Conservation (phyloP, 2,797 vertebrate genomes). For the Eremophila alpestris region DNA sequence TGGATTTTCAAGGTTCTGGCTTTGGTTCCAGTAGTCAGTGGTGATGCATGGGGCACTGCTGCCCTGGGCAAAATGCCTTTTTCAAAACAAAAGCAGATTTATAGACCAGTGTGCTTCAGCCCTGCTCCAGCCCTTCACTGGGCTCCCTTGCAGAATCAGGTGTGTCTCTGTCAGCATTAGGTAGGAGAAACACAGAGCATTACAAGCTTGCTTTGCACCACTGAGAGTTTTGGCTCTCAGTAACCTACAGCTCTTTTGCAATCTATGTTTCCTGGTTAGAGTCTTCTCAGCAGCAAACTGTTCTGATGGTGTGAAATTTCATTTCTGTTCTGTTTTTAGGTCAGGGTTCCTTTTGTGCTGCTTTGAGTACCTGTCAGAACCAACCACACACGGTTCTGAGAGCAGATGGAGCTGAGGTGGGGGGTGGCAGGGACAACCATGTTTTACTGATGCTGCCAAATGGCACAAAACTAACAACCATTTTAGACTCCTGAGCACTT, state of each 20-base stretch:
- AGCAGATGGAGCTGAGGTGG: not conserved
- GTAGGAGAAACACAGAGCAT: not conserved
- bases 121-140: not conserved
- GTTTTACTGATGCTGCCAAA: not conserved
- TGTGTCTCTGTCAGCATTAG: not conserved
- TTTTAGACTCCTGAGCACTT: rapidly evolving
- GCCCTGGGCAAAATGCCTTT: not conserved
- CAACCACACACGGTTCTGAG: not conserved
- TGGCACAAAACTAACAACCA: not conserved
- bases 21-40: not conserved
- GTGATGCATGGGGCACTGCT: not conserved
- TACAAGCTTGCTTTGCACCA: not conserved
- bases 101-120: not conserved
- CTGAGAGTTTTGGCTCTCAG: not conserved
- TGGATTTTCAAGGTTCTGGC: not conserved
- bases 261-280: not conserved
- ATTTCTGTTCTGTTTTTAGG: not conserved
- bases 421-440: rapidly evolving
- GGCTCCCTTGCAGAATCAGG: not conserved
- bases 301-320: not conserved
- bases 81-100: not conserved
- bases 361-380: not conserved
- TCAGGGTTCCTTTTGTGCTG: not conserved
- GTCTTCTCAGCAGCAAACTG: not conserved
- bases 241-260: not conserved